Base-by-base conservation (phyloP, 2,113 vertebrate species). In the Alectura lathami region DNA sequence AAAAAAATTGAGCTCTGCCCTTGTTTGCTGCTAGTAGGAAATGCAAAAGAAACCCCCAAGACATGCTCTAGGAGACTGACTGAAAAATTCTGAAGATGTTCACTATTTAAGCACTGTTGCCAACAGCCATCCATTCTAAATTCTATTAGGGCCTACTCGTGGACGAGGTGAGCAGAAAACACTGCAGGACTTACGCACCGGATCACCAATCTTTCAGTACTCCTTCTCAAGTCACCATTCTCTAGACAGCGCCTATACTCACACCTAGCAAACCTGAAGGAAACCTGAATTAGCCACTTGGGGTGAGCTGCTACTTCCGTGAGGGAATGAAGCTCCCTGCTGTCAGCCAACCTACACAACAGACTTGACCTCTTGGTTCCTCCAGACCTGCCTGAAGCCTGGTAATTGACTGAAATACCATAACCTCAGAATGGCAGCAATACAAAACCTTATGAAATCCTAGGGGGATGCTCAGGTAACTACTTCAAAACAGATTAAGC, bases 161-260 rank as follows among this genome's bases (percentile, higher is more conserved):
- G 36, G 34, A 74, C 69, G 63, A 57, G 13, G 11, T 48, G 40
- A 83, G 43, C 60, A 83, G 40, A 70, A 83, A 76, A 26, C 5
- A 10, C 6, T 32, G 40, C 3, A 38, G 30, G 40, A 79, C 27
- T 64, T 60, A n/a, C 0, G 18, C 7, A 54, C 23, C 10, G 4
- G 27, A 59, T 42, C 50, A 70, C 34, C 43, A 24, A 43, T 67
- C 12, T 73, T 81, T 23, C 23, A 15, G 21, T 54, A 77, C 63
- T 82, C 62, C 32, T 76, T 76, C 40, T 63, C 34, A 85, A 42
- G 67, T 34, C 42, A 36, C 30, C 50, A 36, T 23, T 27, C 60
- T 45, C n/a, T 53, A 22, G 42, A 45, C 53, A 81, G 29, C 32
- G 23, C 27, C 68, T 29, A 29, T 11, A 34, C 8, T 50, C 10